Base-by-base conservation (phyloP, 53 echinoderm and acorn worm species). In the Mesocentrotus franciscanus region DNA sequence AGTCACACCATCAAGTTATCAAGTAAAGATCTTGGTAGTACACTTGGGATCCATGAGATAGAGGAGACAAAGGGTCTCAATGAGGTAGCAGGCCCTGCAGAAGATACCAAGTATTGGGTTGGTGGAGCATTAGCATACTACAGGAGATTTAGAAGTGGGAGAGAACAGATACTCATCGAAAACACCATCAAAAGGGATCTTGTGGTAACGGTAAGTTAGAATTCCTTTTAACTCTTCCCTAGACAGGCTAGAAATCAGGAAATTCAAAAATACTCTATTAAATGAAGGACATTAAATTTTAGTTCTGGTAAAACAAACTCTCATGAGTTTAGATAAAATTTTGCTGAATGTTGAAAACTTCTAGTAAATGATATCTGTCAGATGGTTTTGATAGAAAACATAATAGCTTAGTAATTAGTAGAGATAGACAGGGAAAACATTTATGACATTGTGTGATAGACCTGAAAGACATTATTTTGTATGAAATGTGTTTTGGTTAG, bases 111-210 rank as follows among this genome's bases (percentile, higher is more conserved):
- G 14, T 96, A 96, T 81, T 56, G 71, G 71, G 42, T 97, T 17
- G 97, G 27, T 0, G 97, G 96, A 26, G 90, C 60, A n/a, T 0
- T 92, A 16, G 93, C 95, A 13, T 57, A 60, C 76, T 97, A 95
- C 74, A 92, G 96, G 18, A 92, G 95, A 60, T 92, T 96, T 85
- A 95, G 96, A 39, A 97, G 95, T 89, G 97, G 97, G 2, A 76
- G 97, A 35, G 97, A 97, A 72, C 95, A 95, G 81, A 95, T 95
- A 29, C 83, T 96, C 18, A 96, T 97, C 14, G 95, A 96, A 10
- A 95, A 96, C 29, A 84, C 96, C 5, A 76, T 96, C 61, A 96
- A 87, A 26, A 92, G 78, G 68, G 95, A 95, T 34, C 29, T 97
- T 10, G 78, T 91, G 18, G 95, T 97, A 27, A 96, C 95, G 74